Percentiles rank a stretch among this genome's conserved stretches.
Evolutionary conservation across 2,113 vertebrate genomes (phyloP).

Genomic region (Poecilia latipinna): DNA sequence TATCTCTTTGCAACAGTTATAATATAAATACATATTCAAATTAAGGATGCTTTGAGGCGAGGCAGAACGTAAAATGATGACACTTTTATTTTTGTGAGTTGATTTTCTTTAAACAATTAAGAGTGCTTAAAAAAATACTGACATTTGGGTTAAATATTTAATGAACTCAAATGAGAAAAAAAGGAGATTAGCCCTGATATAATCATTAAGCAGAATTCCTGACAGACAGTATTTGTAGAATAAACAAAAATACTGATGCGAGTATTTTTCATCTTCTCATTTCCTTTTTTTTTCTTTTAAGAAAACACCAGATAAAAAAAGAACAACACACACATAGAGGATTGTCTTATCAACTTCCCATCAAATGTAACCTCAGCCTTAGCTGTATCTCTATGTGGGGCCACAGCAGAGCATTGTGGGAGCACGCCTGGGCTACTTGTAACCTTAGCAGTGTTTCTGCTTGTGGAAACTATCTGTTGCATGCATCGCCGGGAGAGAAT

Average conservation of each 20-base stretch:
- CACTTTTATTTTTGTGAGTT: conserved; percentile 46
- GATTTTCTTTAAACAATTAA: conserved; percentile 63
- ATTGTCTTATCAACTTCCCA: conserved; percentile 67
- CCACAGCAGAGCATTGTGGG: conserved; percentile 11
- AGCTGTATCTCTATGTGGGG: conserved; percentile 70
- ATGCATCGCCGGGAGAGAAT: conserved; percentile 67
- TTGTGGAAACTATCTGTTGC: conserved; percentile 77
- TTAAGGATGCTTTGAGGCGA: conserved; percentile 52
- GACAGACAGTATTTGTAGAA: conserved; percentile 42
- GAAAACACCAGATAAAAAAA: conserved; percentile 52
- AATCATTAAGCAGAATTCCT: conserved; percentile 40
- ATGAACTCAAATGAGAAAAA: conserved; percentile 70
- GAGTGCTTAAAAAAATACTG: conserved; percentile 53
- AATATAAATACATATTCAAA: conserved; percentile 70
- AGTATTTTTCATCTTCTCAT: conserved; percentile 44
- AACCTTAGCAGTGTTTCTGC: conserved; percentile 65
- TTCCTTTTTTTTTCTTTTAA: conserved; percentile 48
- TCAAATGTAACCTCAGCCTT: conserved; percentile 70
- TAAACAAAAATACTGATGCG: conserved; percentile 24
- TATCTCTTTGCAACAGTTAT: conserved; percentile 68
- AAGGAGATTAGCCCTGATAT: conserved; percentile 51
- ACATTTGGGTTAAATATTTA: conserved; percentile 70
- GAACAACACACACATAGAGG: conserved; percentile 21
- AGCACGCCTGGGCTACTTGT: conserved; percentile 35
- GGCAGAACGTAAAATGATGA: conserved; percentile 54